These are phyloP conservation scores for Alfaro cultratus DNA, from an alignment of 2,797 vertebrate genomes.

Conservation along the genomic window DNA sequence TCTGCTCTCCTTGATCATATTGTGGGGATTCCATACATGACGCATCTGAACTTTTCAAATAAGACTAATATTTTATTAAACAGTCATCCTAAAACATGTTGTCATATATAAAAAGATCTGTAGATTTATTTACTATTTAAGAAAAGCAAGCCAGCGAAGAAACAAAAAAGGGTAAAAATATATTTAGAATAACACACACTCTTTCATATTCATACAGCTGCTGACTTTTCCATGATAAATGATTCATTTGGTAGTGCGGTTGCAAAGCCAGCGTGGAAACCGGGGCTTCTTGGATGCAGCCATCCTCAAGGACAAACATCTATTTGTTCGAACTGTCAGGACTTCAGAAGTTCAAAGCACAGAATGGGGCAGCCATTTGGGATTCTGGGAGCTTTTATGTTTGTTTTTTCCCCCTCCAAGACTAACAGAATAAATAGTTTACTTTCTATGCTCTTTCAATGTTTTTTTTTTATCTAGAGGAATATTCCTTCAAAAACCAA, in stretches of 20 bases:
- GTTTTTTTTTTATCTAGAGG: constrained; percentile 15
- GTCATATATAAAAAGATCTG: background rate
- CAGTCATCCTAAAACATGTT: background rate
- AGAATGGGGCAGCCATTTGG: constrained; percentile 37
- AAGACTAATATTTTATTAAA: background rate
- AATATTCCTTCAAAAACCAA: constrained; percentile 16
- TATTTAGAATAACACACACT: background rate
- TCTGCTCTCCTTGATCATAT: background rate
- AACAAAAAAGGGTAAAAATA: background rate
- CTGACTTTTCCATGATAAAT: constrained; percentile 23
- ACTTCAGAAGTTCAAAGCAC: constrained; percentile 32
- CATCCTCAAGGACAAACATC: constrained; percentile 69
- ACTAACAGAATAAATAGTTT: constrained; percentile 19
- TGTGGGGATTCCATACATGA: background rate
- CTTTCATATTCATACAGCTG: background rate
- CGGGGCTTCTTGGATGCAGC: constrained; percentile 43
- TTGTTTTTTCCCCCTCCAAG: constrained; percentile 21
- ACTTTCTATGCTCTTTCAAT: background rate
- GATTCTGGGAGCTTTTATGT: constrained; percentile 34
- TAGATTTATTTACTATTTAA: background rate
- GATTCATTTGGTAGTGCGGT: constrained; percentile 45
- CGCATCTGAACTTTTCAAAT: background rate
- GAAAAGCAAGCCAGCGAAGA: background rate
- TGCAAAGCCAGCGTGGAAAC: constrained; percentile 38
- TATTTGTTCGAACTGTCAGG: constrained; percentile 55